phyloP scores from a whole-genome alignment of 2,888 invertebrate genomes.

The Chirona hameri region DNA sequence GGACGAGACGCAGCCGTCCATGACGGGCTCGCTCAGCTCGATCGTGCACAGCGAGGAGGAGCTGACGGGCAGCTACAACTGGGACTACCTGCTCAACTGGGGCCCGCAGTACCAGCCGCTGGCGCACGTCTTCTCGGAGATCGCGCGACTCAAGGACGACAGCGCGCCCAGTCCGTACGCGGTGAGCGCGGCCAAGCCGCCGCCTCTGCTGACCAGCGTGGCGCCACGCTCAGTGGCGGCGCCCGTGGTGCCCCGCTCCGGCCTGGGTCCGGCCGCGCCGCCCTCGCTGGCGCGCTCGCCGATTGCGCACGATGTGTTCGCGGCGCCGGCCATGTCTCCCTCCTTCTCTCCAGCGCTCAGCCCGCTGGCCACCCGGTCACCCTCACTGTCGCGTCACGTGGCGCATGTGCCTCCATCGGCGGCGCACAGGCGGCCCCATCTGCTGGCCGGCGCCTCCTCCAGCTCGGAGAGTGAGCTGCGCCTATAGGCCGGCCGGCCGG shows the following conservation, averaged over 20 bases:
- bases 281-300: conserved; percentile 85
- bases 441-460: conserved; percentile 42
- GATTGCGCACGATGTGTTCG: conserved; percentile 74
- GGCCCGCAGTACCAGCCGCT: conserved; percentile 95
- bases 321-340: conserved; percentile 76
- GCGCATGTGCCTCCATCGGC: conserved; percentile 40
- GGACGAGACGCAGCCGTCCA: conserved; percentile 52
- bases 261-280: conserved; percentile 45
- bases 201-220: conserved; percentile 78
- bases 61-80: conserved; percentile 92
- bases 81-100: conserved; percentile 97
- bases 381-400: conserved; percentile 82
- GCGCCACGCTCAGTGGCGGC: conserved; percentile 75
- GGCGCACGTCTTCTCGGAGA: conserved; percentile 96
- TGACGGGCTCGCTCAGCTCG: conserved; percentile 85
- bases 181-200: conserved; percentile 51
- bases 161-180: conserved; percentile 64
- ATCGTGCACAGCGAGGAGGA: conserved; percentile 97
- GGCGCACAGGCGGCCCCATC: conserved; percentile 37
- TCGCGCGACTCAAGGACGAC: conserved; percentile 91
- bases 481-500: conserved; percentile 39
- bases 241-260: conserved; percentile 43
- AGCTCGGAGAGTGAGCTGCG: conserved; percentile 44
- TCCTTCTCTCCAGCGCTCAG: conserved; percentile 92
- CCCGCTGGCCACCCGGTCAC: conserved; percentile 87